These are phyloP conservation scores for Mustela lutreola DNA, from an alignment of 2,113 vertebrate genomes.

Conservation along the genomic window DNA sequence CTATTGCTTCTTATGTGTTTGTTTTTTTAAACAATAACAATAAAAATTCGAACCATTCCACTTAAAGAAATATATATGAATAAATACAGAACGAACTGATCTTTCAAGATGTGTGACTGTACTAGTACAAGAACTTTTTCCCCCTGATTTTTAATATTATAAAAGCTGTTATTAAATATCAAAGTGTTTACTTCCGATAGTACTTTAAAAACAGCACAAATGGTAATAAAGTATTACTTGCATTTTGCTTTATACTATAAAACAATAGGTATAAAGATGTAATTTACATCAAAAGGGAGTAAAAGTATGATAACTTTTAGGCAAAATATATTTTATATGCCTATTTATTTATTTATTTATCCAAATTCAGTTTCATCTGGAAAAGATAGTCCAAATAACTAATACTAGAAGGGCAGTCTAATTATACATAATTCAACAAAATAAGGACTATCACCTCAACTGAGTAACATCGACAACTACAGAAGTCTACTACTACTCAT, in stretches of 20 bases:
- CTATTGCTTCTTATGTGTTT: neutral
- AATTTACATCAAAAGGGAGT: neutral
- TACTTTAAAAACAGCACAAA: neutral
- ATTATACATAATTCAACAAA: slow-evolving; percentile 25
- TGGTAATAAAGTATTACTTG: neutral
- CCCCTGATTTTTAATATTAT: neutral
- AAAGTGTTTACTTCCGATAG: neutral
- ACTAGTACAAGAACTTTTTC: neutral
- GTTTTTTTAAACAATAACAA: slow-evolving; percentile 13
- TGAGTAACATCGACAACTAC: slow-evolving; percentile 64
- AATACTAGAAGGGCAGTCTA: slow-evolving; percentile 64
- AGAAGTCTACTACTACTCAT: slow-evolving; percentile 61
- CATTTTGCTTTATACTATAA: neutral
- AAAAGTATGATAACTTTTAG: neutral
- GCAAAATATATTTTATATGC: slow-evolving; percentile 56
- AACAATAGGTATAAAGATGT: neutral
- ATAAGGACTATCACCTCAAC: neutral
- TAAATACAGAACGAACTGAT: neutral
- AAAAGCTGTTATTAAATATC: neutral
- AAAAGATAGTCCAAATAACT: neutral
- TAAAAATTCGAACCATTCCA: neutral
- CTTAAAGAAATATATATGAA: neutral
- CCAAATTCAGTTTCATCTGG: slow-evolving; percentile 77
- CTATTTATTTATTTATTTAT: slow-evolving; percentile 49
- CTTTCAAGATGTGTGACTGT: neutral